Percentiles rank a stretch among this genome's conserved stretches.
Evolutionary conservation across 2,797 vertebrate genomes (phyloP).

Genomic region (Trichosurus vulpecula): DNA sequence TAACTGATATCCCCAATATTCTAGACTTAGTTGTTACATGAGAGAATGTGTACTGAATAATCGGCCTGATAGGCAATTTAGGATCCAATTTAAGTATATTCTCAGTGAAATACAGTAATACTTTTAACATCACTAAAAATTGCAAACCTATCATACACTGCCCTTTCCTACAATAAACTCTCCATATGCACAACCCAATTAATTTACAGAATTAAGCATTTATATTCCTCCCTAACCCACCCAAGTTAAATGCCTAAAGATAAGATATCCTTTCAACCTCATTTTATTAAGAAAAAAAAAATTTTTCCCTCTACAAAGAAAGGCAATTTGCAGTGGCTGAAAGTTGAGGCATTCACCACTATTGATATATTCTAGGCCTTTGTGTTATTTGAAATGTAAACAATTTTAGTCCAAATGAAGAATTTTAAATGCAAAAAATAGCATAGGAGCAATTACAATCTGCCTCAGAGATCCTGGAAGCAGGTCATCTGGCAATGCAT

Average conservation of each 20-base stretch:
- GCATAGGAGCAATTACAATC: constrained; percentile 66
- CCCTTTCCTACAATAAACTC: constrained; percentile 54
- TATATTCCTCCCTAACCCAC: constrained; percentile 59
- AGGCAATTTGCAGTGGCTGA: constrained; percentile 51
- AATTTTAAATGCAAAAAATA: constrained; percentile 65
- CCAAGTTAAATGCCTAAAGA: constrained; percentile 76
- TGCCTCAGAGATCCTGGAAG: constrained; percentile 79
- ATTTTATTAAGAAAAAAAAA: constrained; percentile 53
- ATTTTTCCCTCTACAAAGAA: constrained; percentile 62
- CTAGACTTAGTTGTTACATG: constrained; percentile 19
- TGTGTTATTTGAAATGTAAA: constrained; percentile 57
- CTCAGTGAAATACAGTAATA: background rate
- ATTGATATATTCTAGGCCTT: constrained; percentile 61
- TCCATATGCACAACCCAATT: constrained; percentile 30
- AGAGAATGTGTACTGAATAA: constrained; percentile 2
- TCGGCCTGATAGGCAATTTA: constrained; percentile 50
- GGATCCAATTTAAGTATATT: constrained; percentile 23
- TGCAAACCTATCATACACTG: constrained; percentile 10
- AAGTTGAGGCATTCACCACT: constrained; percentile 55
- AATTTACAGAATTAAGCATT: constrained; percentile 52
- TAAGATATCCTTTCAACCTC: constrained; percentile 70
- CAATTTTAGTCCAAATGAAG: constrained; percentile 58
- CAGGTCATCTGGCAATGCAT: constrained; percentile 81
- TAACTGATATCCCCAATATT: background rate
- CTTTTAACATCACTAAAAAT: constrained; percentile 38